These are phyloP conservation scores for Axis porcinus DNA, from an alignment of 2,113 vertebrate genomes.

Conservation along the genomic window DNA sequence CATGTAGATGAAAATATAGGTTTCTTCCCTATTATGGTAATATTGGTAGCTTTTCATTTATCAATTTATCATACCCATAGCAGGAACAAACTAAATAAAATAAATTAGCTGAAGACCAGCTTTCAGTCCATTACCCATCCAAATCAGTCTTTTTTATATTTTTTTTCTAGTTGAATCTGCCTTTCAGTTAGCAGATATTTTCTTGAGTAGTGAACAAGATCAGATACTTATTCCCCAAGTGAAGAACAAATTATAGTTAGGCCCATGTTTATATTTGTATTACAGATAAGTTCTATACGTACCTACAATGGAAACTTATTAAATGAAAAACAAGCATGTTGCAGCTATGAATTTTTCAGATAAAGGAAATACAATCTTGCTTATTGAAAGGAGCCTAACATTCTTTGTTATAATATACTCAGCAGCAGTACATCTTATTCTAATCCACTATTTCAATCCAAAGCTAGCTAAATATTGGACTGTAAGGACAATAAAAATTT, in stretches of 20 bases:
- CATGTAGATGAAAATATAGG: not conserved
- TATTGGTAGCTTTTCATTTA: conserved; percentile 9
- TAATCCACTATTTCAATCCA: not conserved
- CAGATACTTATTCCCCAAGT: not conserved
- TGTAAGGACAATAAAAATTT: not conserved
- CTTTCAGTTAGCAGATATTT: not conserved
- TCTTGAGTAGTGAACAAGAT: not conserved
- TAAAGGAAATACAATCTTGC: not conserved
- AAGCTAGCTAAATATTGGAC: not conserved
- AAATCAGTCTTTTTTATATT: not conserved
- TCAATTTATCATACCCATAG: not conserved
- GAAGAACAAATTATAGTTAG: not conserved
- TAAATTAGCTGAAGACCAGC: not conserved
- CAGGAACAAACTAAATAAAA: not conserved
- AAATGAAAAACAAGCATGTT: not conserved
- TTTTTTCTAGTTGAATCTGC: not conserved
- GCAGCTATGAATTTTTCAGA: not conserved
- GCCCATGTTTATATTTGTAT: not conserved
- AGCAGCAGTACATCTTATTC: not conserved
- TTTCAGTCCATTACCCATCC: not conserved
- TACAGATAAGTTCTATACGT: not conserved
- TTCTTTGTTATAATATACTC: not conserved
- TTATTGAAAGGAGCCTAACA: not conserved
- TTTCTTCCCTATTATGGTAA: not conserved
- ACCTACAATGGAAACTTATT: not conserved